Conservation (phyloP, 2,113 vertebrate genomes). For the Lepisosteus osseus region DNA sequence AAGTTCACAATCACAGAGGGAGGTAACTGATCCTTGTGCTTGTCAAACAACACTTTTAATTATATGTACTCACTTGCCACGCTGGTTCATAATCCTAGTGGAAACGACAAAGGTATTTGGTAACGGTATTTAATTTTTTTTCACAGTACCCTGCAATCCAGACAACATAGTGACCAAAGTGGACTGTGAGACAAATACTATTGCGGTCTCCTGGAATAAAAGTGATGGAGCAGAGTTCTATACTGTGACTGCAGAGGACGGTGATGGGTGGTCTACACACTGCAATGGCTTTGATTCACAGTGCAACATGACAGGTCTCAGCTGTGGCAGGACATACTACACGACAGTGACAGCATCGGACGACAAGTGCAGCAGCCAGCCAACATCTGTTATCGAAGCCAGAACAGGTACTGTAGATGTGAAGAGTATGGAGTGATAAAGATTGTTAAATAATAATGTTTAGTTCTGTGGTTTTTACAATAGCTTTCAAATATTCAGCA, state of each 20-base stretch:
- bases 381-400: slow-evolving; percentile 29
- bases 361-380: slow-evolving; percentile 54
- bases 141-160: slow-evolving; percentile 61
- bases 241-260: slow-evolving; percentile 49
- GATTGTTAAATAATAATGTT: neutral
- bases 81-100: too few relatives aligned
- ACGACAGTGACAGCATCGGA: slow-evolving; percentile 58
- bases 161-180: slow-evolving; percentile 35
- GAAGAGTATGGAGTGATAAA: neutral
- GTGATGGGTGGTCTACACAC: slow-evolving; percentile 41
- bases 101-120: neutral
- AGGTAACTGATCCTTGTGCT: too few relatives aligned
- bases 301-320: slow-evolving; percentile 53
- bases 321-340: slow-evolving; percentile 62
- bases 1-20: neutral
- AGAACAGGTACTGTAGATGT: slow-evolving; percentile 48
- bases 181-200: slow-evolving; percentile 42
- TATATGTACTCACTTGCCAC: too few relatives aligned
- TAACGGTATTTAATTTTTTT: neutral
- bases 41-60: too few relatives aligned
- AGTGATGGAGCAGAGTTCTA: slow-evolving; percentile 59
- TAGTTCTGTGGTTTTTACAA: neutral
- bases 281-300: slow-evolving; percentile 46
- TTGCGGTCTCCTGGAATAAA: slow-evolving; percentile 55
- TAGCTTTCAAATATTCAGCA: too few relatives aligned